A percentile compares a stretch with the other conserved stretches of the same genome.
Conservation (phyloP, 2,113 vertebrate genomes). For the Ceratotherium simum region DNA sequence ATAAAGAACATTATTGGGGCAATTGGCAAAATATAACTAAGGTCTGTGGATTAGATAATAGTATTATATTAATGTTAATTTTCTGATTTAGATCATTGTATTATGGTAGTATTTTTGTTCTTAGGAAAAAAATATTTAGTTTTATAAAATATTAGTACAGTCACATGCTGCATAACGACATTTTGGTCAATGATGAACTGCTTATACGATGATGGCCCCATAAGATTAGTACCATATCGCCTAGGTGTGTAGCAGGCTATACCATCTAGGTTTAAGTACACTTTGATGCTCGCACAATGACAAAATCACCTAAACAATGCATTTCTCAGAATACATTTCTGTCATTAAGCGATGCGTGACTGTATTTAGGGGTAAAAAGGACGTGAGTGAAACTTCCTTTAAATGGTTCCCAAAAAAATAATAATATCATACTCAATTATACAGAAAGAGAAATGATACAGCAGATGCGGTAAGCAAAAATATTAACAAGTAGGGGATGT, state of each 20-base stretch:
- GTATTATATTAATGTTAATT: not conserved
- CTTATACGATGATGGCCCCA: too few species aligned
- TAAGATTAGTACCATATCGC: too few species aligned
- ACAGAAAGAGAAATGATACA: not conserved
- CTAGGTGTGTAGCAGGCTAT: too few species aligned
- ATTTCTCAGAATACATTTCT: too few species aligned
- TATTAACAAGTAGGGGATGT: not conserved
- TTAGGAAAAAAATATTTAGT: not conserved
- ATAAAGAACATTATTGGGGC: not conserved
- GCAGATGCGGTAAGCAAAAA: not conserved
- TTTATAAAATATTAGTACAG: not conserved
- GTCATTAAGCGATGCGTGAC: too few species aligned
- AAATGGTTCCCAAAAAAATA: constrained; percentile 12
- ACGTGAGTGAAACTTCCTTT: not conserved
- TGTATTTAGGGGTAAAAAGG: not conserved
- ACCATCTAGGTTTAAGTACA: too few species aligned
- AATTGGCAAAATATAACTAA: constrained; percentile 17
- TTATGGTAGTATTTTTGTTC: not conserved
- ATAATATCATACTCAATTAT: not conserved
- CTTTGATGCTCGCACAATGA: too few species aligned
- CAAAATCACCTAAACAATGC: too few species aligned
- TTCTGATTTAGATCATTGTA: not conserved
- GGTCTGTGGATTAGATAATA: not conserved
- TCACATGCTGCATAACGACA: too few species aligned
- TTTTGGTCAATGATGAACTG: too few species aligned